These are phyloP conservation scores for Anarsia innoxiella DNA, from an alignment of 2,888 invertebrate species.

Conservation along the genomic window DNA sequence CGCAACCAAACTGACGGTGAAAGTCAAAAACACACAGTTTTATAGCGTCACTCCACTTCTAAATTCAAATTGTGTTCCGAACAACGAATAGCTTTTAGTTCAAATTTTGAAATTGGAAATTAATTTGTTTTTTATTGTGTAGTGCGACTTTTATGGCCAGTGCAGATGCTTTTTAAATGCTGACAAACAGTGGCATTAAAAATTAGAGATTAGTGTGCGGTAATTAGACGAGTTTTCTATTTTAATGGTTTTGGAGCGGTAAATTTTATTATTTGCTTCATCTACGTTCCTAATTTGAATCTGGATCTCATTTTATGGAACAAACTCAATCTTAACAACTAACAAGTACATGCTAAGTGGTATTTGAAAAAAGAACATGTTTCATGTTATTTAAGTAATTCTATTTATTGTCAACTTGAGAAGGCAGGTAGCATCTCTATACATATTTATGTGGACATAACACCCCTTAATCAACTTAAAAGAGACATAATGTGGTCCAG, in stretches of 20 bases:
- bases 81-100: constrained; percentile 63
- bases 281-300: too few relatives aligned
- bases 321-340: too few relatives aligned
- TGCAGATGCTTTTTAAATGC: constrained; percentile 10
- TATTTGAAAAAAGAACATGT: too few relatives aligned
- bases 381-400: too few relatives aligned
- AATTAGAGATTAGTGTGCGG: constrained; percentile 9
- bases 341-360: too few relatives aligned
- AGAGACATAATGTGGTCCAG: too few relatives aligned
- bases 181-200: constrained; percentile 11
- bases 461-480: too few relatives aligned
- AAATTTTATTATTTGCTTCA: background rate
- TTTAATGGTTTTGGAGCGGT: constrained; percentile 7
- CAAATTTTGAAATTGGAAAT: constrained; percentile 39
- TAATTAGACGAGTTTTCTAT: constrained; percentile 11
- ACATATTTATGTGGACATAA: too few relatives aligned
- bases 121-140: constrained; percentile 50
- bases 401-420: too few relatives aligned
- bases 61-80: constrained; percentile 55
- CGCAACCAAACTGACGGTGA: constrained; percentile 55
- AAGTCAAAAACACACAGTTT: constrained; percentile 56
- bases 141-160: constrained; percentile 26
- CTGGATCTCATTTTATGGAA: too few relatives aligned
- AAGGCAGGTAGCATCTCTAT: too few relatives aligned
- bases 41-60: constrained; percentile 57